phyloP scores from a whole-genome alignment of 2,888 invertebrate genomes.

The Ennomos erosarius region DNA sequence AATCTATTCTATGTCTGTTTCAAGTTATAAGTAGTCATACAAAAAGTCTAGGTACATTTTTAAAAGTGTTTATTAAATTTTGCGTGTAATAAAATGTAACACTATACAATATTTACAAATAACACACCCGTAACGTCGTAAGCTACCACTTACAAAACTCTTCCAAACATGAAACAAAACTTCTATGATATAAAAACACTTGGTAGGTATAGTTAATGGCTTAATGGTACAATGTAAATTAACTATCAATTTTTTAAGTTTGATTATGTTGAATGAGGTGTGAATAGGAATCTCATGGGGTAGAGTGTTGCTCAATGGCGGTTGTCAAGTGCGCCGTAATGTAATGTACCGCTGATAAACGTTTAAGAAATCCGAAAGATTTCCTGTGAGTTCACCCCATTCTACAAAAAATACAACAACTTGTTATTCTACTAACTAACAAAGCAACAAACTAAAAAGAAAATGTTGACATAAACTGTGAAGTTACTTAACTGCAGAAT shows the following conservation, averaged over 20 bases:
- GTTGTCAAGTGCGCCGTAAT: no score
- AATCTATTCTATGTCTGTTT: no score
- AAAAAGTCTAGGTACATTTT: conserved; percentile 27
- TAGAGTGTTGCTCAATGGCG: no score
- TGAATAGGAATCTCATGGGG: background rate
- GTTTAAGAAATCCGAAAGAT: no score
- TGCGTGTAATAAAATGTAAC: conserved; percentile 65
- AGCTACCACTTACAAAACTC: conserved; percentile 50
- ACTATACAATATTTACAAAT: conserved; percentile 73
- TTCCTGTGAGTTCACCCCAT: no score
- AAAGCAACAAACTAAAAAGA: no score
- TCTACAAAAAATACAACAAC: no score
- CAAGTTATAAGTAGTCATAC: background rate
- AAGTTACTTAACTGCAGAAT: no score
- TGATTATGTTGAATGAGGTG: background rate
- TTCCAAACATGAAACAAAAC: conserved; percentile 54
- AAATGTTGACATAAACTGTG: no score
- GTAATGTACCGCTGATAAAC: no score
- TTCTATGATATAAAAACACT: conserved; percentile 49
- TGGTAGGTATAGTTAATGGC: no score
- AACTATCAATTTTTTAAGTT: conserved; percentile 1
- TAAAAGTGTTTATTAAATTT: conserved; percentile 60
- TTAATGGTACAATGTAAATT: conserved; percentile 12
- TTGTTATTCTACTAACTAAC: no score
- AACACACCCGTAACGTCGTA: conserved; percentile 33